These are phyloP conservation scores for Salminus brasiliensis DNA, from an alignment of 2,113 vertebrate genomes.

Conservation along the genomic window DNA sequence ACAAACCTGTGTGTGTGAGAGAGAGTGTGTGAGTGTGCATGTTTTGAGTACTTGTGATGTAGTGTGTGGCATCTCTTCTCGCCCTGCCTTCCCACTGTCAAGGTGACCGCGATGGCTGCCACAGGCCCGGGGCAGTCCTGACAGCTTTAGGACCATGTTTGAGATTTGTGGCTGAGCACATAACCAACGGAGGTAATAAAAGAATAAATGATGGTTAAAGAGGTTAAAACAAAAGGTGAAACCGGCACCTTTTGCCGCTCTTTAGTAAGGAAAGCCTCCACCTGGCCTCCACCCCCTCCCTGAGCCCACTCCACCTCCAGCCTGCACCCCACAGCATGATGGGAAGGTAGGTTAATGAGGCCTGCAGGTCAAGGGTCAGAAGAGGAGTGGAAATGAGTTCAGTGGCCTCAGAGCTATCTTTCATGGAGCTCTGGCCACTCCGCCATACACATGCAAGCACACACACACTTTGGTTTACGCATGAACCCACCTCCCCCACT, in stretches of 20 bases:
- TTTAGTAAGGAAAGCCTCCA: conserved; percentile 48
- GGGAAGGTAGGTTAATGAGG: conserved; percentile 62
- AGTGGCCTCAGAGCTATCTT: conserved; percentile 62
- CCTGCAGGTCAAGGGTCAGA: conserved; percentile 72
- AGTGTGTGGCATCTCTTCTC: conserved; percentile 47
- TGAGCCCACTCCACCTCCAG: conserved; percentile 36
- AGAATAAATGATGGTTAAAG: conserved; percentile 74
- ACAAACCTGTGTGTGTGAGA: conserved; percentile 24
- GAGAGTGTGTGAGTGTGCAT: conserved; percentile 29
- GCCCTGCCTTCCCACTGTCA: conserved; percentile 59
- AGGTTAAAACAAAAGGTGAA: conserved; percentile 78
- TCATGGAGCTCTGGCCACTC: conserved; percentile 51
- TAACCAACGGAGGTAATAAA: conserved; percentile 75
- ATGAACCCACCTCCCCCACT: conserved; percentile 10
- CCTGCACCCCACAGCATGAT: conserved; percentile 58
- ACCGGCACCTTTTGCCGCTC: conserved; percentile 56
- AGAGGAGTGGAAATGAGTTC: conserved; percentile 75
- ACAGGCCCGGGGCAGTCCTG: conserved; percentile 68
- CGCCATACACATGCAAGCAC: conserved; percentile 22
- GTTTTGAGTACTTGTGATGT: conserved; percentile 40
- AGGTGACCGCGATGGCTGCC: conserved; percentile 78
- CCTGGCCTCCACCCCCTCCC: conserved; percentile 45
- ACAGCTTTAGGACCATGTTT: conserved; percentile 78
- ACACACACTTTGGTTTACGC: conserved; percentile 24
- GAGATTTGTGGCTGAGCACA: conserved; percentile 78